Base-by-base conservation (phyloP, 37 sponge, comb jelly and placozoan genomes). In the Dysidea cf. avara region DNA sequence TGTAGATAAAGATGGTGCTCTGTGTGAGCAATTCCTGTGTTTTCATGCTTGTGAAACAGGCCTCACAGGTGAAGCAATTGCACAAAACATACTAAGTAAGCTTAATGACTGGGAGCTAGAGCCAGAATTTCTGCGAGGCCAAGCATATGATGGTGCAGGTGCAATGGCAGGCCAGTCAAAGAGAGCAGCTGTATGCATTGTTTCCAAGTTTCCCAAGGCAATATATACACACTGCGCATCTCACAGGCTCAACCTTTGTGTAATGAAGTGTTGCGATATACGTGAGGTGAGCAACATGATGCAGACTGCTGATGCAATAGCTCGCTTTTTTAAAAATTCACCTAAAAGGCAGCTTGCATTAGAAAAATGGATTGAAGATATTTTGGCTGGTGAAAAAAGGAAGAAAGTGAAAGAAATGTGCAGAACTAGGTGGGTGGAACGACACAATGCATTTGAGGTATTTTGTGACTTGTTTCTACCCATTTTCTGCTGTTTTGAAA, bases 71-170 rank as follows among this genome's bases (percentile, higher is more conserved):
- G 39, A 40, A 76, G 74, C 66, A 30, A 61, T 82, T 62, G 74
- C 83, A 26, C 39, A 62, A 61, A 50, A 61, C 35, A 75, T 75
- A 20, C 18, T 62, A 9, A 26, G 52, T 20, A 7, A 46, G 39
- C 53, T 75, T 13, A 43, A 21, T 30, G 74, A 36, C n/a, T 61
- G 37, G 40, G 64, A 78, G 28, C 66, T 82, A n/a, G 53, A 82
- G 30, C 50, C 56, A 22, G 24, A 60, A 24, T 59, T 47, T 21
- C 53, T 58, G n/a, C n/a, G n/a, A n/a, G n/a, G n/a, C n/a, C n/a
- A n/a, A n/a, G n/a, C n/a, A n/a, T n/a, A n/a, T n/a, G 80, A 72
- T 62, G 80, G 86, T 22, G 85, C 85, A 64, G 85, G 71, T 16
- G 66, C 67, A 32, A 84, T 78, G 85, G 68, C 69, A 30, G 85